Conservation (phyloP, 2,113 vertebrate genomes). For the Corythoichthys intestinalis region DNA sequence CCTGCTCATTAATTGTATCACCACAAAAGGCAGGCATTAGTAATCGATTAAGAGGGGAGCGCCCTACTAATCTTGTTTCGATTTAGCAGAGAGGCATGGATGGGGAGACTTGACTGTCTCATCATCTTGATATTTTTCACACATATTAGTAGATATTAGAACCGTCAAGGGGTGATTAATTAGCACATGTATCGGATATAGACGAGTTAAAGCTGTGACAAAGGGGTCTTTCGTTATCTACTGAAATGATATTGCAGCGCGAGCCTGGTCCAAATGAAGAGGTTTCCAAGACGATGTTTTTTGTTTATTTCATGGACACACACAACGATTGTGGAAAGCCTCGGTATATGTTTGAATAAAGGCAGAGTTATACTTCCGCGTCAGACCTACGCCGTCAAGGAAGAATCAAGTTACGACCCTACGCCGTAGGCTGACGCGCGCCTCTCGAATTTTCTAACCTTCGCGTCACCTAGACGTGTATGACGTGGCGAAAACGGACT, state of each 20-base stretch:
- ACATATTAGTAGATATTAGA: constrained; percentile 29
- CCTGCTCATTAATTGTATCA: constrained; percentile 11
- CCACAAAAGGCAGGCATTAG: constrained; percentile 31
- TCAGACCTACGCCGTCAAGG: too few species aligned
- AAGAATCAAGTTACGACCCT: too few species aligned
- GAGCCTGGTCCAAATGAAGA: too few species aligned
- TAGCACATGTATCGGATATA: constrained; percentile 39
- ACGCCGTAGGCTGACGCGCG: too few species aligned
- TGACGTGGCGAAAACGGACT: too few species aligned
- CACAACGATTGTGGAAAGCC: too few species aligned
- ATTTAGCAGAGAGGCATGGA: constrained; percentile 43
- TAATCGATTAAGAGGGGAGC: constrained; percentile 51
- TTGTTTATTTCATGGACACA: too few species aligned
- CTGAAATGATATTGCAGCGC: constrained; percentile 27
- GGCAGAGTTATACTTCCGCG: too few species aligned
- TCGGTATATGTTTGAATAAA: too few species aligned
- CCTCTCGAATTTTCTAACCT: too few species aligned
- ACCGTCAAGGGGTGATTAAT: constrained; percentile 51
- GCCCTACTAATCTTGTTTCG: constrained; percentile 59
- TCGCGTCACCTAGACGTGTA: too few species aligned
- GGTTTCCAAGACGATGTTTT: too few species aligned
- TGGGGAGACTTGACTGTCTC: constrained; percentile 50
- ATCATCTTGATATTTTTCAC: constrained; percentile 51
- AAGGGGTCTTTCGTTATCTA: constrained; percentile 5
- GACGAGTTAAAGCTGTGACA: constrained; percentile 29